Evolutionary conservation across 2,888 invertebrate genomes (phyloP), one percentile per base, ranked within the genome.

Genomic region (Odontocerum albicorne): DNA sequence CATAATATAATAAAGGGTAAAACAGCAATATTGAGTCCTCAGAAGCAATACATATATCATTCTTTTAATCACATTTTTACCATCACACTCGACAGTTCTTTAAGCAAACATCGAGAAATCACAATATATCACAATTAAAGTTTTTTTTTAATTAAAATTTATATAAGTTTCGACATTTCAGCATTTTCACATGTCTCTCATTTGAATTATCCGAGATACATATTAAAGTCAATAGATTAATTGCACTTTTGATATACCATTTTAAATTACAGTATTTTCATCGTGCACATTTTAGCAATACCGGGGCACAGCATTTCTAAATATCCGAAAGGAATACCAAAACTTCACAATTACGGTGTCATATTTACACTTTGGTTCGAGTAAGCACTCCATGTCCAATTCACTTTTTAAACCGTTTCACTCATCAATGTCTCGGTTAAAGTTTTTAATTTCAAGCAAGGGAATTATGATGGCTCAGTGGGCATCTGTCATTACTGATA

Each of bases 81-180:
- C 60, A 60, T 60, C 60, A 60, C 60, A 53, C 57, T 60, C 60
- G 60, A 60, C 55, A 60, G 57, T 60, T 60, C 39, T n/a, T 56
- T 40, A 60, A 60, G 60, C 57, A 60, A 58, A 60, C 60, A 60
- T 60, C 60, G 60, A 60, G 60, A 60, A 60, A 60, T 60, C 60
- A 60, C 60, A 60, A 52, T 60, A 60, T 60, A 60, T 60, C 60
- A 60, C 60, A 60, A 58, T 60, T 43, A 60, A 51, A 55, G 55
- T 60, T 59, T 47, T 49, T 47, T 21, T 12, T 44, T 46, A 21
- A 35, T 47, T 47, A 22, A 44, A 42, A 31, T 32, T 49, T 49
- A 49, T 22, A 39, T 52, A 35, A 52, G 32, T 35, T 44, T 51
- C 31, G 46, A 46, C 32, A 6, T 46, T 22, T 22, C 10, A 35